Base-by-base conservation (phyloP, 2,113 vertebrate species). In the Hypanus sabinus region DNA sequence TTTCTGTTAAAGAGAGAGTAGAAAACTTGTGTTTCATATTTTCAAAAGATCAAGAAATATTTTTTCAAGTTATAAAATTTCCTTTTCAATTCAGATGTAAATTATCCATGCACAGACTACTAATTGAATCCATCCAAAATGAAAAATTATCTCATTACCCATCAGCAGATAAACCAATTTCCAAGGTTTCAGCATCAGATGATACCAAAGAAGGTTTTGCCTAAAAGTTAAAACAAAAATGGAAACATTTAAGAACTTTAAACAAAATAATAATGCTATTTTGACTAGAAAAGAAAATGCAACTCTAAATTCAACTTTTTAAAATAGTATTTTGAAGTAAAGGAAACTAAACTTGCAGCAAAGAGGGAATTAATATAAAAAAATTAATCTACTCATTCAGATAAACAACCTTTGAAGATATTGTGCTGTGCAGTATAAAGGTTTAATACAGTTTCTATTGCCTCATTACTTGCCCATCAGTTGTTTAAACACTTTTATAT, bases 151-250 rank as follows among this genome's bases (percentile, higher is more conserved):
- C 46, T 46, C 46, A 93, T 93, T 93, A 93, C 91, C 91, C 91
- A 93, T 93, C 70, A 71, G 70, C 71, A 93, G 91, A 73, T 93
- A 93, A 93, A 71, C 55, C 70, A 71, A 55, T 73, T 75, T 93
- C 91, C 91, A 93, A 93, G 73, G 68, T 93, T 93, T 93, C 90
- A 46, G 90, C 20, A 11, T 27, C 70, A 93, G 70, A 20, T 46
- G 73, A 93, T 38, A 6, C 71, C 9, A 36, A 46, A 71, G 91
- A 73, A 73, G 68, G 68, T 46, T 93, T 55, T 55, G 38, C 70
- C 91, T 93, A 38, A 55, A 93, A 93, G 91, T 73, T 22, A 38
- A 36, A 93, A 27, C 20, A 93, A 65, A 73, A 55, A 33, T 33
- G 30, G 60, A 90, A n/a, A 93, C 38, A 12, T 92, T 92, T 93